A percentile compares a stretch with the other conserved stretches of the same genome.
Conservation (phyloP, 1,140 invertebrate genomes). For the Euura lappo region DNA sequence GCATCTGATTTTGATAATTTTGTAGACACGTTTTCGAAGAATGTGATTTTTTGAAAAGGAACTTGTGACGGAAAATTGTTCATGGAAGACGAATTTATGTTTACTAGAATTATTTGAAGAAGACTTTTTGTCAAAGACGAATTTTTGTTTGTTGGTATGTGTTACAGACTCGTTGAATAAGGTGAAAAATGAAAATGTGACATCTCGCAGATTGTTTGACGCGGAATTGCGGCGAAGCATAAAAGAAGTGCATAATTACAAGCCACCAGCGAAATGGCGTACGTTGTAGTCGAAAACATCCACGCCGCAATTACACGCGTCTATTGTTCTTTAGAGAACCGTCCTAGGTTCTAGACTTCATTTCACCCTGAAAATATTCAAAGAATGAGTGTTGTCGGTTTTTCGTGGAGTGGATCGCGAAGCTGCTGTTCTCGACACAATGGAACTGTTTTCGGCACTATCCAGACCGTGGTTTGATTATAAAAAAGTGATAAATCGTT, state of each 20-base stretch:
- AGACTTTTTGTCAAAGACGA: too few relatives aligned
- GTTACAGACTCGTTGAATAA: too few relatives aligned
- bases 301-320: not conserved
- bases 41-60: too few relatives aligned
- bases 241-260: not conserved
- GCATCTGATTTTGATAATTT: too few relatives aligned
- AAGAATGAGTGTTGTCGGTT: not conserved
- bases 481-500: too few relatives aligned
- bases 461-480: too few relatives aligned
- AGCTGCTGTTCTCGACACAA: not conserved
- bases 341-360: not conserved
- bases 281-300: not conserved
- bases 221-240: not conserved
- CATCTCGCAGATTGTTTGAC: not conserved
- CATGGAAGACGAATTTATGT: too few relatives aligned
- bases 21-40: too few relatives aligned
- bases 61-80: too few relatives aligned
- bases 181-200: too few relatives aligned
- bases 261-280: not conserved
- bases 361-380: not conserved
- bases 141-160: too few relatives aligned
- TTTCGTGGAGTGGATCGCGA: not conserved
- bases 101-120: too few relatives aligned
- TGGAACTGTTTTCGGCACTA: not conserved
- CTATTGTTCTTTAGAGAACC: not conserved